Evolutionary conservation across 2,888 invertebrate species (phyloP).

Genomic region (Oligia strigilis): DNA sequence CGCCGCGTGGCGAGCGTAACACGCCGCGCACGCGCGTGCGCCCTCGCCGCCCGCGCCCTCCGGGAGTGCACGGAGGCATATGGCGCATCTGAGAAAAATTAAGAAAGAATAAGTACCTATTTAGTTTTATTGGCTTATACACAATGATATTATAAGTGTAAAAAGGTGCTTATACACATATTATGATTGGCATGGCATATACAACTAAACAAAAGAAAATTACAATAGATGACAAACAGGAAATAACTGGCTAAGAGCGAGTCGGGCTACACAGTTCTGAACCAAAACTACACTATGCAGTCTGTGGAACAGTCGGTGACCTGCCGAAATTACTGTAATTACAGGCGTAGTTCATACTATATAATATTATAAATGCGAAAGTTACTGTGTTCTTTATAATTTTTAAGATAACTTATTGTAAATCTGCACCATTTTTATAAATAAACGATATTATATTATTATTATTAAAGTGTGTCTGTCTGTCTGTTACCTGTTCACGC

Average conservation of each 20-base stretch:
- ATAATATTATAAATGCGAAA: no score
- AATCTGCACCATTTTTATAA: no score
- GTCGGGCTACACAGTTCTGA: neutral
- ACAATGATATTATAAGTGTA: no score
- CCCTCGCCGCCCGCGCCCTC: slow-evolving; percentile 85
- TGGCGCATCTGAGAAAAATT: slow-evolving; percentile 83
- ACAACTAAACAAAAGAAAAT: neutral
- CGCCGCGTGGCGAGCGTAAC: slow-evolving; percentile 91
- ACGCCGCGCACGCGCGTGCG: slow-evolving; percentile 93
- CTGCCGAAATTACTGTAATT: no score
- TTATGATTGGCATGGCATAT: neutral
- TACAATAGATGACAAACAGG: neutral
- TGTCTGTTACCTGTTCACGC: no score
- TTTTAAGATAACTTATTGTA: no score
- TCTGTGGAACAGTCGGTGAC: neutral
- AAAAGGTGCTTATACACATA: no score
- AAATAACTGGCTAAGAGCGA: neutral
- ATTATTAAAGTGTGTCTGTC: no score
- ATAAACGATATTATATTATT: no score
- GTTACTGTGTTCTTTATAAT: no score
- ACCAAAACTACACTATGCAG: neutral
- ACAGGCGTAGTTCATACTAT: no score
- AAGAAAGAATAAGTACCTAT: neutral
- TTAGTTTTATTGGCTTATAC: neutral
- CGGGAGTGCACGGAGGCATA: slow-evolving; percentile 90